phyloP scores from a whole-genome alignment of 2,888 invertebrate genomes.

The Ypsolopha sequella region DNA sequence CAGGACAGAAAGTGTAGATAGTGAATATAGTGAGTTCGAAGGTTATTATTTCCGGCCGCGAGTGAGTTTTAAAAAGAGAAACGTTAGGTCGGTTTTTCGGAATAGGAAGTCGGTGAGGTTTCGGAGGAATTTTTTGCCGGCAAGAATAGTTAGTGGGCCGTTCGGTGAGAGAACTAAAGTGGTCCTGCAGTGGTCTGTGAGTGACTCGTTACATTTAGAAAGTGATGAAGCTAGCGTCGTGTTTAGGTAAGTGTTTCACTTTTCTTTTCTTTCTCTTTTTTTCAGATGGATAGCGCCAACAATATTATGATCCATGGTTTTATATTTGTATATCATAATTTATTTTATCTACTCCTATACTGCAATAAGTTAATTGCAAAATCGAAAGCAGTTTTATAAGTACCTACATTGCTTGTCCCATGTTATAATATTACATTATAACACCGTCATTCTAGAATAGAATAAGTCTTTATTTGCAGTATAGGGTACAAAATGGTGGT shows the following conservation, averaged over 20 bases:
- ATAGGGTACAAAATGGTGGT: no score
- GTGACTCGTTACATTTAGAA: slow-evolving; percentile 43
- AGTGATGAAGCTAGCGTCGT: slow-evolving; percentile 48
- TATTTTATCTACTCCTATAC: no score
- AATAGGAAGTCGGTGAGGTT: slow-evolving; percentile 26
- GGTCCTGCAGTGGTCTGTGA: slow-evolving; percentile 48
- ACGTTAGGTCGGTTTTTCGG: slow-evolving; percentile 28
- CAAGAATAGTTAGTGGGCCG: slow-evolving; percentile 45
- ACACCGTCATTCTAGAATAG: no score
- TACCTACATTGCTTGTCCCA: no score
- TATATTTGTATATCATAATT: no score
- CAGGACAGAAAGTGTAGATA: slow-evolving; percentile 16
- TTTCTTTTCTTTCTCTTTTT: no score
- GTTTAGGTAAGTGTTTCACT: slow-evolving; percentile 50
- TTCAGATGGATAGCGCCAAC: no score
- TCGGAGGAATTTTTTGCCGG: slow-evolving; percentile 37
- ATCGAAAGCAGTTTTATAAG: no score
- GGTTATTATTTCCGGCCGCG: slow-evolving; percentile 50
- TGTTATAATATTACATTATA: no score
- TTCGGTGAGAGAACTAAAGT: slow-evolving; percentile 32
- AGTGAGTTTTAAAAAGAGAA: slow-evolving; percentile 25
- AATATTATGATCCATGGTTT: no score
- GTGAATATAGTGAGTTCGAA: slow-evolving; percentile 25
- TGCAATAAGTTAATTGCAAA: no score
- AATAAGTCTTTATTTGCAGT: no score